Base-by-base conservation (phyloP, 92 coral and sea anemone genomes). In the Bergia sp. region DNA sequence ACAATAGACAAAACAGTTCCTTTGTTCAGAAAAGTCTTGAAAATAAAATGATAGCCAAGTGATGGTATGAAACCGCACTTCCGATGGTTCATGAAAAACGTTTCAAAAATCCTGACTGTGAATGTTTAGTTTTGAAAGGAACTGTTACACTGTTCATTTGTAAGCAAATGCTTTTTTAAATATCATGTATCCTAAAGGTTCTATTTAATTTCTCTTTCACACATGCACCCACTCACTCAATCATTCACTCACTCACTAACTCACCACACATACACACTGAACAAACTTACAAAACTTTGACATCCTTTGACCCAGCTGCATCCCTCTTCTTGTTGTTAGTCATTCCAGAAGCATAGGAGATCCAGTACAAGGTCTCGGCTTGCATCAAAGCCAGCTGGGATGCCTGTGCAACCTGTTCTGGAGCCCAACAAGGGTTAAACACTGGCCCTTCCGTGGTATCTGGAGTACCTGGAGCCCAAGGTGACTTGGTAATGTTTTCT, bases 341-440 rank as follows among this genome's bases (percentile, higher is more conserved):
- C 89, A 79, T 86, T 49, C 96, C 95, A 39, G 98, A 72, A 45
- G 78, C 58, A 21, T 45, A 55, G 37, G 79, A 91, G 4, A 94
- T 88, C 79, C 95, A 94, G 91, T 88, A 94, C 91, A 97, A 50
- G 29, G 98, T 96, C 78, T 95, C 94, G 2, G 98, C 98, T 89
- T 97, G 99, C 55, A 94, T 91, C 86, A 97, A 83, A 71, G 95
- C 90, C 29, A 97, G 89, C 47, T 95, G 97, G 69, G 97, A 92
- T 41, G 98, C 98, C 93, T 90, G 93, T 41, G 90, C 90, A 67
- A 92, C 90, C 88, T 95, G 94, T 43, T 69, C 90, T 12, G 93
- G 92, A 58, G 91, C 94, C 99, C 99, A 97, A 20, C 84, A 85
- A 73, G 98, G 99, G 73, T 90, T 93, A 87, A 95, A 94, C 18